A percentile compares a stretch with the other conserved stretches of the same genome.
Evolutionary conservation across 2,113 vertebrate genomes (phyloP).

Genomic region (Cryptotis parvus): DNA sequence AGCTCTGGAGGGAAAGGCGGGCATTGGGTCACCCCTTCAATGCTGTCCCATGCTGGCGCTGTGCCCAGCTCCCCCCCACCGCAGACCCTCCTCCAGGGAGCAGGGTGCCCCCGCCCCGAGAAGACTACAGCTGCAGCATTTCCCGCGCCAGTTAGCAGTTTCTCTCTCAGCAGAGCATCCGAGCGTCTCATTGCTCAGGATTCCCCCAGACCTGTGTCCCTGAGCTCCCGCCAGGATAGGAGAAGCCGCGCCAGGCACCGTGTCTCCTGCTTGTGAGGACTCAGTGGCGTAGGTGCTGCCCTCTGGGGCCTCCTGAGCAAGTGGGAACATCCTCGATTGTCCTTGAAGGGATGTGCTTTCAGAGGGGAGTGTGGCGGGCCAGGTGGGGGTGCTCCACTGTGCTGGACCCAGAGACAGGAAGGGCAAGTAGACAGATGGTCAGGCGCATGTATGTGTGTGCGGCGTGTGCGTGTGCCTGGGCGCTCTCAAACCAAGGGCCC

Average conservation of each 20-base stretch:
- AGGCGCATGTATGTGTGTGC: fast-evolving
- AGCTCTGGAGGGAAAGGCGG: neutral
- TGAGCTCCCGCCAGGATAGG: constrained; percentile 2
- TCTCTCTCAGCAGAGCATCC: constrained; percentile 27
- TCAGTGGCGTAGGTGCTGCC: neutral
- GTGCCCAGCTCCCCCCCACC: no score
- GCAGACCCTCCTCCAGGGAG: no score
- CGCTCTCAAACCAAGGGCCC: neutral
- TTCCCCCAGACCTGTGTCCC: neutral
- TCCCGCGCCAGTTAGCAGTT: constrained; percentile 30
- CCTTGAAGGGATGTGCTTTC: neutral
- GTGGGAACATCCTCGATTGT: neutral
- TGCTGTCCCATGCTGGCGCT: neutral
- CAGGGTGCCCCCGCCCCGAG: no score
- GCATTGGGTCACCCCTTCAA: neutral
- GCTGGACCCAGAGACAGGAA: no score
- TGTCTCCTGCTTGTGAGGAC: neutral
- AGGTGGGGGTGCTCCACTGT: neutral
- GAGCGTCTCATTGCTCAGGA: constrained; percentile 36
- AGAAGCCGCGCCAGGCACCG: neutral
- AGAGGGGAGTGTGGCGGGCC: neutral
- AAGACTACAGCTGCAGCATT: neutral
- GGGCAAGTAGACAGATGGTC: no score
- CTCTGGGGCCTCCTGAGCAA: neutral
- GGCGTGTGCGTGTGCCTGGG: fast-evolving